phyloP scores from a whole-genome alignment of 2,888 invertebrate species.

The Trilocha varians region DNA sequence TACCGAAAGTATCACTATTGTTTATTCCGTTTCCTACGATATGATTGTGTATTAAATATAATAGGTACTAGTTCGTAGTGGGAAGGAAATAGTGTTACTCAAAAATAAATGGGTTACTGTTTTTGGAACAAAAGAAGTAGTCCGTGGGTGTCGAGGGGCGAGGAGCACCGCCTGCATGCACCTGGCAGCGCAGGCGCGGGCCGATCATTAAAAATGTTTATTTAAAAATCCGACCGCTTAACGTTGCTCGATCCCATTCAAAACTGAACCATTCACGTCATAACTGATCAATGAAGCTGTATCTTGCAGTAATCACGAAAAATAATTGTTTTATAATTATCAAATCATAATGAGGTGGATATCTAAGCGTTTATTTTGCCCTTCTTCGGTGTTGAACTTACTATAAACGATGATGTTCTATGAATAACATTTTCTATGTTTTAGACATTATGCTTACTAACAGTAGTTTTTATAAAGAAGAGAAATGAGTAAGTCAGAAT shows the following conservation, averaged over 20 bases:
- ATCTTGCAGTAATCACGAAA: too few relatives aligned
- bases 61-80: neutral
- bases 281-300: too few relatives aligned
- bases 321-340: too few relatives aligned
- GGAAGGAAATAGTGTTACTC: constrained; percentile 14
- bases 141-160: constrained; percentile 27
- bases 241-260: constrained; percentile 35
- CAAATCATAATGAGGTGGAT: too few relatives aligned
- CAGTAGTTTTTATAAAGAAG: too few relatives aligned
- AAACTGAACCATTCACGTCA: constrained; percentile 37
- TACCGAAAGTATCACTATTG: neutral
- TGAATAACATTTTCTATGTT: too few relatives aligned
- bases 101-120: constrained; percentile 57
- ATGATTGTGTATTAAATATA: neutral
- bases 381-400: too few relatives aligned
- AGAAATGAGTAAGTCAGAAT: too few relatives aligned
- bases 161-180: constrained; percentile 62
- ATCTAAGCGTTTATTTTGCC: too few relatives aligned
- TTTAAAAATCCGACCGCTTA: constrained; percentile 74
- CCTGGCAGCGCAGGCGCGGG: constrained; percentile 62
- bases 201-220: constrained; percentile 74
- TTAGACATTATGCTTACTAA: too few relatives aligned
- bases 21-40: constrained; percentile 5
- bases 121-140: constrained; percentile 65
- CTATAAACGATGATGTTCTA: too few relatives aligned